Conservation (phyloP, 2,113 vertebrate genomes). For the Acinonyx jubatus region DNA sequence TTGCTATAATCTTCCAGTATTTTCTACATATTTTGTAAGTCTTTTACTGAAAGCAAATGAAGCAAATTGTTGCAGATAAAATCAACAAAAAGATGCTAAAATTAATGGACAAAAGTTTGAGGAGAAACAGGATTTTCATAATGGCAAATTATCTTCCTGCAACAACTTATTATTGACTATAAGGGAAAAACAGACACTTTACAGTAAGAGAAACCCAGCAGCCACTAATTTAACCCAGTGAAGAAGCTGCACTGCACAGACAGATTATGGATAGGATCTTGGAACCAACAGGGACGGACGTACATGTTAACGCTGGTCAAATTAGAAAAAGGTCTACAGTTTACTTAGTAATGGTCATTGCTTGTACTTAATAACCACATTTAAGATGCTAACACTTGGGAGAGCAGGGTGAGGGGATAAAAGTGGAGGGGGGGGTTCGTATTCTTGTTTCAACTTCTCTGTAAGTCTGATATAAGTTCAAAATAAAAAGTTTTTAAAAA, state of each 20-base stretch:
- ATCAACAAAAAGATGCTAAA: background rate
- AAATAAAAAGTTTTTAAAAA: background rate
- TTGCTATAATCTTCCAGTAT: background rate
- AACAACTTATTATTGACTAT: background rate
- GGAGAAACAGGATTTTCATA: background rate
- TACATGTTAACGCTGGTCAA: background rate
- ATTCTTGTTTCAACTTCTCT: slow-evolving; percentile 2
- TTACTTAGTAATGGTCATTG: background rate
- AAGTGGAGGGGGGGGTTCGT: background rate
- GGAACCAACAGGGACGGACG: background rate
- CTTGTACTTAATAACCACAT: background rate
- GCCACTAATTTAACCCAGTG: background rate
- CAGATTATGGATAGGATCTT: background rate
- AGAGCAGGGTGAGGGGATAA: background rate
- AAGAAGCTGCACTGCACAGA: background rate
- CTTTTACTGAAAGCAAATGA: slow-evolving; percentile 4
- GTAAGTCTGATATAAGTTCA: background rate
- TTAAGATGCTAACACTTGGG: background rate
- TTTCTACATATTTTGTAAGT: background rate
- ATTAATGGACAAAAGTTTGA: background rate
- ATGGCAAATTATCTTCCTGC: background rate
- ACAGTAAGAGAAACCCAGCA: background rate
- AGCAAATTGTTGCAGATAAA: background rate
- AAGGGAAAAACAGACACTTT: background rate
- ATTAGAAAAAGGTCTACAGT: background rate